These are phyloP conservation scores for Umimayanthus kanabou DNA, from an alignment of 92 coral and sea anemone genomes.

Conservation along the genomic window DNA sequence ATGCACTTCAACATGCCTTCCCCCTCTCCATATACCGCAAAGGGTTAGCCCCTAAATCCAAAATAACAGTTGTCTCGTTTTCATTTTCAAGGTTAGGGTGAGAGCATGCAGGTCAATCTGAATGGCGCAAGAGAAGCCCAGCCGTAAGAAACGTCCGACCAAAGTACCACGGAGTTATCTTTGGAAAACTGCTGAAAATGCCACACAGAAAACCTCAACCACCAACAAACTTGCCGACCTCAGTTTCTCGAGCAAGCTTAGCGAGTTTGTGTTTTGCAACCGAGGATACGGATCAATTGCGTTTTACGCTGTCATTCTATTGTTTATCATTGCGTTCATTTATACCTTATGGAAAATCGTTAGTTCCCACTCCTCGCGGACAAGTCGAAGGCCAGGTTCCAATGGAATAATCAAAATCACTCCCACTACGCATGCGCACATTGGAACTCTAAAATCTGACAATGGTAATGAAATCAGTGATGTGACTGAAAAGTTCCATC, in stretches of 20 bases:
- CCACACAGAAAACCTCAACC: conserved; percentile 22
- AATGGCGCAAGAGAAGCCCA: conserved; percentile 37
- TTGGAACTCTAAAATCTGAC: conserved; percentile 13
- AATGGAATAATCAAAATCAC: conserved; percentile 56
- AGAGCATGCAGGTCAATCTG: not conserved
- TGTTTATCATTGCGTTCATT: conserved; percentile 77
- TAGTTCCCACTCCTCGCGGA: conserved; percentile 78
- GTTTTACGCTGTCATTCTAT: conserved; percentile 79
- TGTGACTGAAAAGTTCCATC: not conserved
- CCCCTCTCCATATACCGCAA: not conserved
- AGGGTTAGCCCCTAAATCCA: not conserved
- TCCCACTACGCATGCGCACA: conserved; percentile 65
- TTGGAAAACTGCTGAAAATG: conserved; percentile 33
- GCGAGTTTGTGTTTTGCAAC: conserved; percentile 82
- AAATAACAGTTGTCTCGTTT: not conserved
- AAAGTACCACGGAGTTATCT: conserved; percentile 44
- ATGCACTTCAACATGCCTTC: too few species aligned
- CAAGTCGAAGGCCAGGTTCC: conserved; percentile 76
- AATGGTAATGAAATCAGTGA: not conserved
- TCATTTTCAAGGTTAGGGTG: not conserved
- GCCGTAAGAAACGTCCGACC: conserved; percentile 21
- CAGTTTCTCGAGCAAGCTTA: conserved; percentile 75
- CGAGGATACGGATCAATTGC: conserved; percentile 92
- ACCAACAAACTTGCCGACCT: conserved; percentile 27
- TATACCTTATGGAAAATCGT: conserved; percentile 95